phyloP scores from a whole-genome alignment of 2,888 invertebrate genomes.

The Dorcus parallelipipedus region DNA sequence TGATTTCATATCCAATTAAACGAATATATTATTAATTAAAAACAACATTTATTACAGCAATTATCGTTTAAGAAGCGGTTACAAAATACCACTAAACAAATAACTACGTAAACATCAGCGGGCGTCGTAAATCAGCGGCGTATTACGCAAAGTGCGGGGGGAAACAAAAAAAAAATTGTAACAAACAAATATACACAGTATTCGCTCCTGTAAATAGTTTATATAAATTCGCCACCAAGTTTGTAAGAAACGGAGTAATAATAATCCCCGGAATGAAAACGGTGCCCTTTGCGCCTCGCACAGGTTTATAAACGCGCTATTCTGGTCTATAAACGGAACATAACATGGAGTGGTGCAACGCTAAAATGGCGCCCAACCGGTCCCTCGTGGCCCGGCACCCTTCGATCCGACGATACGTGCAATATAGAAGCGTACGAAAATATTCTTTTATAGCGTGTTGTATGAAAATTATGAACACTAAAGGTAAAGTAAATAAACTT shows the following conservation, averaged over 20 bases:
- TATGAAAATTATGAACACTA: neutral
- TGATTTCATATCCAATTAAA: no score
- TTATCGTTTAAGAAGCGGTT: no score
- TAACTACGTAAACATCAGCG: no score
- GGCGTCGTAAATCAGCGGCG: no score
- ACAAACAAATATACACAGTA: neutral
- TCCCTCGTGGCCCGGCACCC: slow-evolving; percentile 38
- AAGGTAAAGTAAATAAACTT: neutral
- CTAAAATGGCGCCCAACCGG: slow-evolving; percentile 43
- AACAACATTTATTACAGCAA: no score
- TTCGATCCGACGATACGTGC: slow-evolving; percentile 19
- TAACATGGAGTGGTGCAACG: slow-evolving; percentile 41
- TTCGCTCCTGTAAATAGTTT: neutral
- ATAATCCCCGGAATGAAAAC: slow-evolving; percentile 48
- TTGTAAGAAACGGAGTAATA: slow-evolving; percentile 40
- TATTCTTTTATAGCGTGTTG: neutral
- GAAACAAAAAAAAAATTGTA: neutral
- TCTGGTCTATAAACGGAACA: slow-evolving; percentile 46
- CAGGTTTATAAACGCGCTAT: slow-evolving; percentile 47
- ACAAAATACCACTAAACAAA: no score
- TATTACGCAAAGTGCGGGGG: no score
- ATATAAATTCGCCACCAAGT: slow-evolving; percentile 22
- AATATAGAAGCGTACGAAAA: neutral
- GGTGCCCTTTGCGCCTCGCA: slow-evolving; percentile 46
- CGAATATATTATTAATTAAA: no score